A percentile compares a stretch with the other conserved stretches of the same genome.
These are phyloP conservation scores for Neolamprologus hecqui DNA, from an alignment of 2,113 vertebrate genomes.

Conservation along the genomic window DNA sequence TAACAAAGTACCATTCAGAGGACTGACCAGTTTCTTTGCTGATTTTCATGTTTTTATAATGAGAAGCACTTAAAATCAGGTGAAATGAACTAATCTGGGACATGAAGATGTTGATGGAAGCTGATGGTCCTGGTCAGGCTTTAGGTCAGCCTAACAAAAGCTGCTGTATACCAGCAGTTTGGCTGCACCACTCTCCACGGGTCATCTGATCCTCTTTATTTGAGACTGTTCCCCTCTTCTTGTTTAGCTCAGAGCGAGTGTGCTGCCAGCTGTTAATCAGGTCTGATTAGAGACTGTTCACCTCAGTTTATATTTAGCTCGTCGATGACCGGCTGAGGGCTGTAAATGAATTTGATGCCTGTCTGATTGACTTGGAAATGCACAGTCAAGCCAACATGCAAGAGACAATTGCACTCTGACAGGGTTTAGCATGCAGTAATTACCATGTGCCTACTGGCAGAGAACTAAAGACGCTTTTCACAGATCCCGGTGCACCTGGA, in stretches of 20 bases:
- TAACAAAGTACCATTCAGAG: not conserved
- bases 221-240: not conserved
- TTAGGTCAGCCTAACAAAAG: not conserved
- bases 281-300: not conserved
- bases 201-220: not conserved
- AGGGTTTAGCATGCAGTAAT: slow-evolving; percentile 44
- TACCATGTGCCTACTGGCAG: slow-evolving; percentile 42
- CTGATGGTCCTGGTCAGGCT: not conserved
- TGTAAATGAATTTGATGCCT: not conserved
- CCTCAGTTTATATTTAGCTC: not conserved
- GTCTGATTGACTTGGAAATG: not conserved
- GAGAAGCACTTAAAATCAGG: not conserved
- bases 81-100: not conserved
- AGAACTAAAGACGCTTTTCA: slow-evolving; percentile 55
- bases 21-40: not conserved
- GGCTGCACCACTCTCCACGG: not conserved
- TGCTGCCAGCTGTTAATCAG: not conserved
- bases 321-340: not conserved
- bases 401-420: not conserved
- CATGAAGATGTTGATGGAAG: not conserved
- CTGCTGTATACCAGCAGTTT: not conserved
- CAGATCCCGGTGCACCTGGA: slow-evolving; percentile 47
- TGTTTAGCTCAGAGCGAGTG: not conserved
- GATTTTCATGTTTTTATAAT: not conserved
- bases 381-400: not conserved